Evolutionary conservation across 2,888 invertebrate species (phyloP).

Genomic region (Polia nebulosa): DNA sequence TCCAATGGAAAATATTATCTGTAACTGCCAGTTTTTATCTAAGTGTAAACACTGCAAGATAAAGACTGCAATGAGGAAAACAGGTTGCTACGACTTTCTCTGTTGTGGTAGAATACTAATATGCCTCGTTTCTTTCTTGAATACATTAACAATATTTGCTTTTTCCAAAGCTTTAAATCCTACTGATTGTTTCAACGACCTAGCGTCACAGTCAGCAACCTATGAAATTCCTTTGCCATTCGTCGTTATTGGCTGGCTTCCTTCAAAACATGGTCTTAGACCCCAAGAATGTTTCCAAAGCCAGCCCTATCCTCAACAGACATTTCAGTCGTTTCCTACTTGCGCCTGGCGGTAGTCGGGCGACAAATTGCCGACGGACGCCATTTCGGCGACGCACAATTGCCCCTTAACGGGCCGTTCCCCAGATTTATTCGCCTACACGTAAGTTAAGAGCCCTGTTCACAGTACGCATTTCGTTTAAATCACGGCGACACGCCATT

Average conservation of each 20-base stretch:
- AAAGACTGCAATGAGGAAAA: constrained; percentile 22
- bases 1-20: constrained; percentile 27
- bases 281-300: constrained; percentile 13
- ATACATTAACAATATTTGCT: neutral
- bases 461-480: constrained; percentile 65
- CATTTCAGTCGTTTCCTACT: constrained; percentile 65
- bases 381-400: constrained; percentile 74
- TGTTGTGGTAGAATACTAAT: no score
- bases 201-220: neutral
- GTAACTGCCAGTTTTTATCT: constrained; percentile 37
- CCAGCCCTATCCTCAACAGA: constrained; percentile 57
- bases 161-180: neutral
- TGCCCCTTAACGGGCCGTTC: constrained; percentile 71
- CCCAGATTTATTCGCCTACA: constrained; percentile 75
- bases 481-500: constrained; percentile 65
- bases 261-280: neutral
- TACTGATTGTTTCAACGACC: neutral
- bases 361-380: constrained; percentile 71
- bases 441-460: constrained; percentile 66
- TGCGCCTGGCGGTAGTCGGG: constrained; percentile 55
- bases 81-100: constrained; percentile 28
- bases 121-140: no score
- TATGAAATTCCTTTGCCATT: neutral
- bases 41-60: constrained; percentile 35
- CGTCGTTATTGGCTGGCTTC: neutral